Percentiles rank a stretch among this genome's conserved stretches.
Conservation (phyloP, 2,888 invertebrate species). For the Strigamia crassipes region DNA sequence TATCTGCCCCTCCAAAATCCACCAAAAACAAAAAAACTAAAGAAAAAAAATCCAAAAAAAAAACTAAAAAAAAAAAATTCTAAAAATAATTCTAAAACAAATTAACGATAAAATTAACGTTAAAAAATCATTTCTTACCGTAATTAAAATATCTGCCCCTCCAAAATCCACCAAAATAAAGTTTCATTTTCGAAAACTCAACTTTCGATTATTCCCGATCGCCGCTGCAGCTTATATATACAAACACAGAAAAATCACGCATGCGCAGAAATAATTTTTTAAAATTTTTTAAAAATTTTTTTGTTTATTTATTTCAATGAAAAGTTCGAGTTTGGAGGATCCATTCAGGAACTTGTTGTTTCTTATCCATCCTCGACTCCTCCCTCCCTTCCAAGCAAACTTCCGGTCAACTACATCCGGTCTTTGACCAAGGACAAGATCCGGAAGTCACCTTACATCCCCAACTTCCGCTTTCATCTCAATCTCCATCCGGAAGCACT, state of each 20-base stretch:
- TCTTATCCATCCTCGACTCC: background rate
- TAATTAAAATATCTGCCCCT: background rate
- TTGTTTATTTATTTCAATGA: background rate
- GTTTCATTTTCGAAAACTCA: background rate
- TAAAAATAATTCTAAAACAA: no score
- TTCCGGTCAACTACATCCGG: conserved; percentile 18
- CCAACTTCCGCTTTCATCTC: background rate
- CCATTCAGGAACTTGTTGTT: conserved; percentile 7
- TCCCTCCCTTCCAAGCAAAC: background rate
- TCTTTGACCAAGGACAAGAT: conserved; percentile 8
- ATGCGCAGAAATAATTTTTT: background rate
- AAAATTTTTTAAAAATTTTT: background rate
- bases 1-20: no score
- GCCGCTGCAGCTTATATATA: background rate
- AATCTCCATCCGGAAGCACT: conserved; percentile 23
- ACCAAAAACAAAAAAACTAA: no score
- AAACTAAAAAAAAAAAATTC: no score
- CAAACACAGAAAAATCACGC: background rate
- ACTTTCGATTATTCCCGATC: background rate
- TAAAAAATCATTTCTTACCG: background rate
- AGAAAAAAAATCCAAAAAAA: no score
- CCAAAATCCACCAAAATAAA: conserved; percentile 27
- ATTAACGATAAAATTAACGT: no score
- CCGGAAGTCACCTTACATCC: conserved; percentile 26
- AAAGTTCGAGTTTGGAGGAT: background rate